These are phyloP conservation scores for Caenorhabditis becei DNA, from an alignment of 2,888 invertebrate genomes.

Conservation along the genomic window DNA sequence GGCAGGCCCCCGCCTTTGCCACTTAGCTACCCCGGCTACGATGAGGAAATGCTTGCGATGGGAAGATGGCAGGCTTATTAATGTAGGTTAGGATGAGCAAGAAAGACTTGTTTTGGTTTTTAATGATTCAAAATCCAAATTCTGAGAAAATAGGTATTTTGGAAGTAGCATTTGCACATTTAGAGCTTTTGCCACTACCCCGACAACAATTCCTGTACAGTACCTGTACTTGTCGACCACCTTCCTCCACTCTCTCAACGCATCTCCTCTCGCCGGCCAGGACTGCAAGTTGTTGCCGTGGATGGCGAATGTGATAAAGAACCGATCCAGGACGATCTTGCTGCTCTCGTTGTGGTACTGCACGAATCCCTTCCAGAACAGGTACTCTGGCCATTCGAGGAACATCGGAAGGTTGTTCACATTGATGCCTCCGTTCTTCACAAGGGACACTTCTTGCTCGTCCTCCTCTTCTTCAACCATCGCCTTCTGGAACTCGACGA, in stretches of 20 bases:
- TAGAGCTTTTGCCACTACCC: constrained; percentile 12
- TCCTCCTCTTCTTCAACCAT: constrained; percentile 59
- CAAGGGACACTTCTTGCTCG: constrained; percentile 16
- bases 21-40: constrained; percentile 8
- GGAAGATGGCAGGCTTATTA: neutral
- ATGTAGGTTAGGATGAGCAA: neutral
- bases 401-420: constrained; percentile 66
- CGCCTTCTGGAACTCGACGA: constrained; percentile 60
- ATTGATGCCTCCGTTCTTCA: constrained; percentile 30
- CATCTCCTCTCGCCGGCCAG: constrained; percentile 71
- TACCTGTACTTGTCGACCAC: constrained; percentile 77
- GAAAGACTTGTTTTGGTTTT: too few relatives aligned
- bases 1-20: constrained; percentile 9
- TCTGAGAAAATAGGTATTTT: too few relatives aligned
- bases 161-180: too few relatives aligned
- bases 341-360: constrained; percentile 57
- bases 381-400: constrained; percentile 76
- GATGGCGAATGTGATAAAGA: constrained; percentile 75
- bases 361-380: constrained; percentile 75
- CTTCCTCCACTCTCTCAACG: constrained; percentile 71
- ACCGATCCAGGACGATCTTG: constrained; percentile 61
- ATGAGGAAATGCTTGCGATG: neutral
- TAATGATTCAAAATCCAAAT: too few relatives aligned
- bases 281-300: constrained; percentile 70
- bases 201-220: neutral